Base-by-base conservation (phyloP, 2,888 invertebrate genomes). In the Amiota mariae region DNA sequence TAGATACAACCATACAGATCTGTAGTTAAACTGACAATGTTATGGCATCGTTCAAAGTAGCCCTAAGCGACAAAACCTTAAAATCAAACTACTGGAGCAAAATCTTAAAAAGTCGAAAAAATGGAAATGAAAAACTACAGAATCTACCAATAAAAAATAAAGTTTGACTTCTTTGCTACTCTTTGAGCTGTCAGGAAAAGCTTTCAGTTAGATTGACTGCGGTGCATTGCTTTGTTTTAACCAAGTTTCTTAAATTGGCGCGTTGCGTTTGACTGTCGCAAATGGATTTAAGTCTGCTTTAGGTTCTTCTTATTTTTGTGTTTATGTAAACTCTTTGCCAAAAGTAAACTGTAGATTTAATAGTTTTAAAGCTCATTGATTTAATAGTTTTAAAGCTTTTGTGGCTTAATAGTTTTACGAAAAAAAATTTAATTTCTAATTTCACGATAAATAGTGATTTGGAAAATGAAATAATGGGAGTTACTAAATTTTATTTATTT, bases 21-120 rank as follows among this genome's bases (percentile, higher is more conserved):
- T 24, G 49, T 61, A 49, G 36, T 18, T n/a, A 57, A 61, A 61
- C 70, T 61, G 51, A 51, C 49, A 61, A 48, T 71, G 59, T 71
- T 57, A 48, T 59, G 57, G 59, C 57, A 59, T 18, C 57, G 48
- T 51, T 24, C 20, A 15, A 11, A 54, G 57, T 48, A 24, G 72
- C 73, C 70, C 18, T 51, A 71, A 72, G 79, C 72, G 73, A 20
- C 36, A 74, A 72, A 76, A 83, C 81, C 78, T 81, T 75, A 70
- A 84, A 84, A 84, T 81, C 84, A 78, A 76, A 66, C 67, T 57
- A 46, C 9, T 66, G 72, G 46, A 51, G 68, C 72, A 20, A 46
- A 64, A 72, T 57, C 57, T 57, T 57, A 18, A 10, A 57, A 57
- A 57, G 57, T 57, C 57, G 57, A 4, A 11, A 4, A n/a, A 11